These are phyloP conservation scores for Terebella lapidaria DNA, from an alignment of 2,888 invertebrate genomes.

Conservation along the genomic window DNA sequence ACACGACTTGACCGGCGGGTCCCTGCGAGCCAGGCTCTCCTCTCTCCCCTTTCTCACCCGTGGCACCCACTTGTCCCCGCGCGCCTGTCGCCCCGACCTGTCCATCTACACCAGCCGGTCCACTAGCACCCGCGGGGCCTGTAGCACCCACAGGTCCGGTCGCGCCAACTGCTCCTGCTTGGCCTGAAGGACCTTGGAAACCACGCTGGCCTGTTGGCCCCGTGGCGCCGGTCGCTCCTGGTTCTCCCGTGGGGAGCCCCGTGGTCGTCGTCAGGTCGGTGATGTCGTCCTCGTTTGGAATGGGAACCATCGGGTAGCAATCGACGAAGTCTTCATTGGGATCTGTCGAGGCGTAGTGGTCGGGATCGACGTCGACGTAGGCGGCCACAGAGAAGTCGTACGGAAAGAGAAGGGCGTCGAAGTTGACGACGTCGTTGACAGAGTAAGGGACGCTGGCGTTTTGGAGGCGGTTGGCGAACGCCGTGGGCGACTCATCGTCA, in stretches of 20 bases:
- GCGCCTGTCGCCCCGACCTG: background rate
- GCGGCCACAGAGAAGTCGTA: slow-evolving; percentile 16
- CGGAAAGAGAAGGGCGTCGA: slow-evolving; percentile 9
- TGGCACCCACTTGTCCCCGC: background rate
- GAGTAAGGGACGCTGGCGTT: background rate
- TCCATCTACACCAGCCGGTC: slow-evolving; percentile 5
- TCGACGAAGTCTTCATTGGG: background rate
- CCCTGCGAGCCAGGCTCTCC: slow-evolving; percentile 7
- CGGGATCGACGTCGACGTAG: slow-evolving; percentile 2
- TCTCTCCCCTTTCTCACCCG: slow-evolving; percentile 7
- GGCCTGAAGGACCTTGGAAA: slow-evolving; percentile 2
- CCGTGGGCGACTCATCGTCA: background rate
- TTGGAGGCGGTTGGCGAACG: background rate
- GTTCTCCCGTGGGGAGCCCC: too few species aligned
- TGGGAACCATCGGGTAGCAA: slow-evolving; percentile 11
- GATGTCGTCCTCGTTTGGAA: slow-evolving; percentile 5
- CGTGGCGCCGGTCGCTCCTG: slow-evolving; percentile 9
- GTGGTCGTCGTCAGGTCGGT: slow-evolving; percentile 1
- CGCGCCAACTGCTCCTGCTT: background rate
- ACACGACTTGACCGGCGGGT: background rate
- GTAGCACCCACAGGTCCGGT: slow-evolving; percentile 2
- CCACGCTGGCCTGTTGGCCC: slow-evolving; percentile 6
- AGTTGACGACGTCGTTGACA: slow-evolving; percentile 5
- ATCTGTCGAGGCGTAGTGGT: background rate
- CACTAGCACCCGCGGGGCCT: slow-evolving; percentile 5